Percentiles rank a stretch among this genome's conserved stretches.
phyloP scores from a whole-genome alignment of 2,113 vertebrate species.

The Edolisoma coerulescens region DNA sequence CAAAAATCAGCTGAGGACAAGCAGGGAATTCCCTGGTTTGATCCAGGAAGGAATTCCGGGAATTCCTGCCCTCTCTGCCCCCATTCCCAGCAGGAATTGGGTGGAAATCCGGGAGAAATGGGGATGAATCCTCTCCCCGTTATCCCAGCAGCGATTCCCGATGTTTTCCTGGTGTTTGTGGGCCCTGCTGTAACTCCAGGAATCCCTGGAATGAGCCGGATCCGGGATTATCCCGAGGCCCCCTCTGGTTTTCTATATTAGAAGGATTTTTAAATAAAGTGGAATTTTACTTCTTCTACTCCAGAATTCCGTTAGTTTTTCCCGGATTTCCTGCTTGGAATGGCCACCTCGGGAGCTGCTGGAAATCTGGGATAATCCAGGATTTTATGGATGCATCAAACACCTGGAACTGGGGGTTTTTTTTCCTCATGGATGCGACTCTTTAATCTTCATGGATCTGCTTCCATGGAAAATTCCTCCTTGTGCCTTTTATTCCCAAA shows the following conservation, averaged over 20 bases:
- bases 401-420: not conserved
- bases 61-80: not conserved
- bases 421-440: not conserved
- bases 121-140: not conserved
- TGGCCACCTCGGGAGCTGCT: not conserved
- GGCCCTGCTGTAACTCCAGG: not conserved
- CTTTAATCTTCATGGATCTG: fast-evolving
- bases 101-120: not conserved
- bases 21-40: not conserved
- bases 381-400: not conserved
- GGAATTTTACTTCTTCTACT: not conserved
- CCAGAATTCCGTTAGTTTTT: not conserved
- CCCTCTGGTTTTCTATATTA: not conserved
- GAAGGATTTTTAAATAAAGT: not conserved
- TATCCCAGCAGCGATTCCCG: not conserved
- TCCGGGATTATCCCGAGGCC: not conserved
- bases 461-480: not conserved
- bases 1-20: not conserved
- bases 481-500: not conserved
- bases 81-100: not conserved
- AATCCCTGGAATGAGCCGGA: not conserved
- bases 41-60: not conserved
- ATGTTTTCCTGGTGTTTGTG: not conserved
- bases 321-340: not conserved
- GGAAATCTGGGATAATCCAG: not conserved